Base-by-base conservation (phyloP, 2,888 invertebrate species). In the Caenorhabditis macrosperma region DNA sequence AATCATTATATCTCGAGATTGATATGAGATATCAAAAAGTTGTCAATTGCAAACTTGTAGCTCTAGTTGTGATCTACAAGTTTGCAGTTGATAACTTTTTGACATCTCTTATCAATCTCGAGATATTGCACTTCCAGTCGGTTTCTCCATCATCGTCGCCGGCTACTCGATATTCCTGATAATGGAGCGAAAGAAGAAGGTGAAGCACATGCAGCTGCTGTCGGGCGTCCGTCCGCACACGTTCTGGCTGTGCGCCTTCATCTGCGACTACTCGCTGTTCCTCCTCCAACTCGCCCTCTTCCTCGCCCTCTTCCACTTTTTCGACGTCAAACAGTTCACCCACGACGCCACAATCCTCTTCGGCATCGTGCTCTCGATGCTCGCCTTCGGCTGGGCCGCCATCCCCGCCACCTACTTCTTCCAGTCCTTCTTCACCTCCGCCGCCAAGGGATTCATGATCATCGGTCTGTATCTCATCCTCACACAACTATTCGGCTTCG, bases 381-480 rank as follows among this genome's bases (percentile, higher is more conserved):
- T 82, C 7, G 60, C 86, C 17, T 88, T 86, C 48, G 87, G 85
- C 9, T 88, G 87, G 87, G 83, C 86, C 0, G 75, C 84, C 1
- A 87, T 88, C 30, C 88, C 88, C 1, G 79, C 78, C 55, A 86
- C 86, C 17, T 88, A 88, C 69, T 84, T 83, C 59, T 86, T 88
- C 76, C 83, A 85, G 41, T 88, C 88, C 78, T 69, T 83, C 22
- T 88, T 88, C 75, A 80, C 74, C 12, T 83, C 86, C 1, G 88
- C 88, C 12, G 88, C 88, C 7, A 87, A 88, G 59, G 88, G 88
- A 46, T 88, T 87, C 76, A 87, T 87, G 35, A 76, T 88, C 64
- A 83, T 88, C 28, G 86, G 85, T 6, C 85, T 88, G 86, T 86
- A 82, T 67, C 84, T 87, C 59, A 85, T 88, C 33, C 78, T 88